phyloP scores from a whole-genome alignment of 1,140 invertebrate genomes.

The Globodera ellingtonae region DNA sequence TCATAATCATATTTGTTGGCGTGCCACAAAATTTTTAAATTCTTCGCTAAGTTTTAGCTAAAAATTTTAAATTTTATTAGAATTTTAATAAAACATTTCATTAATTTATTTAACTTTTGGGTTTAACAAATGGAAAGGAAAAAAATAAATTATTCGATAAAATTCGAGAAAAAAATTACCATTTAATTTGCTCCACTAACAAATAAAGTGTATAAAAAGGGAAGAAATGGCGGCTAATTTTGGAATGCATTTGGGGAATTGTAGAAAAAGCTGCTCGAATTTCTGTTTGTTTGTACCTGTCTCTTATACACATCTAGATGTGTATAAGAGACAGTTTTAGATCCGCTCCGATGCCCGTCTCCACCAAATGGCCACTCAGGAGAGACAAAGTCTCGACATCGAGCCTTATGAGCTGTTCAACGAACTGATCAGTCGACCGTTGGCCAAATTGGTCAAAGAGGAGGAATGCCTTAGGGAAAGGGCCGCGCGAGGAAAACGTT shows the following conservation, averaged over 20 bases:
- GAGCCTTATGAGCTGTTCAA: slow-evolving; percentile 41
- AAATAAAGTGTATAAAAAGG: not conserved
- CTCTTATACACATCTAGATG: too few species aligned
- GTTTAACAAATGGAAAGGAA: too few species aligned
- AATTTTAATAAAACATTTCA: too few species aligned
- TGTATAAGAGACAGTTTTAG: too few species aligned
- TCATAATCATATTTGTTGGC: too few species aligned
- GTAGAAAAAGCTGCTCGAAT: not conserved
- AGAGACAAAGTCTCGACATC: slow-evolving; percentile 34
- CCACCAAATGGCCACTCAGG: slow-evolving; percentile 26
- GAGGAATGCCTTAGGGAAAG: not conserved
- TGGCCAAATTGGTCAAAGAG: slow-evolving; percentile 7
- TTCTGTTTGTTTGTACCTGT: slow-evolving; percentile 2
- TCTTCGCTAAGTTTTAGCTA: too few species aligned
- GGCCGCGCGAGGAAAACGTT: not conserved
- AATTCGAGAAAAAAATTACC: not conserved
- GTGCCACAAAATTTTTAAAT: too few species aligned
- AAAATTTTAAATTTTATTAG: too few species aligned
- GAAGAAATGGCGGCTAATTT: not conserved
- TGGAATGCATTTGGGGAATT: not conserved
- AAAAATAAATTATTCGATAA: too few species aligned
- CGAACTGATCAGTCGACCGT: slow-evolving; percentile 35
- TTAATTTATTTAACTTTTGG: too few species aligned
- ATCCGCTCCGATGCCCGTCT: slow-evolving; percentile 33
- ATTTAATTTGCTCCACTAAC: not conserved